These are phyloP conservation scores for Linepithema humile DNA, from an alignment of 1,140 invertebrate genomes.

Conservation along the genomic window DNA sequence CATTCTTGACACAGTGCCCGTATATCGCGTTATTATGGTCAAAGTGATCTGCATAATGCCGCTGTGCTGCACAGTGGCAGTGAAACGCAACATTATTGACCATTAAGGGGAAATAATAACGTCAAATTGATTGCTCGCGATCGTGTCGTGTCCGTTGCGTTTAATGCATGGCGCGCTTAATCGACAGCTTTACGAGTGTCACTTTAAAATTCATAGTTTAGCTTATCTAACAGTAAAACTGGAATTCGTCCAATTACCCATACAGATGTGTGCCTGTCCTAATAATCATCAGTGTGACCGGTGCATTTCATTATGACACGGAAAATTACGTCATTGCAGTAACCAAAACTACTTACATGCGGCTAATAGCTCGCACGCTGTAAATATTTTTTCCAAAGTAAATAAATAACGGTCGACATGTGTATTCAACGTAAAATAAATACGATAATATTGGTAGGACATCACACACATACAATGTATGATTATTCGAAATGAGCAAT, in stretches of 20 bases:
- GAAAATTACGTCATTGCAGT: constrained; percentile 18
- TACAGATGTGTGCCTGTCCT: constrained; percentile 10
- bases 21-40: not conserved
- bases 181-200: constrained; percentile 9
- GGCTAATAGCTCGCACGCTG: constrained; percentile 7
- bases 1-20: not conserved
- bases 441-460: too few species aligned
- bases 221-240: constrained; percentile 30
- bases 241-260: constrained; percentile 8
- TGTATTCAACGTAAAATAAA: too few species aligned
- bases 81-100: constrained; percentile 1
- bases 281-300: not conserved
- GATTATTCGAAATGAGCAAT: too few species aligned
- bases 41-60: not conserved
- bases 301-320: not conserved
- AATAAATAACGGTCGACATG: too few species aligned
- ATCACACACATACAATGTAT: too few species aligned
- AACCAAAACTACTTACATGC: not conserved
- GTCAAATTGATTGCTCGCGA: not conserved
- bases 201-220: not conserved
- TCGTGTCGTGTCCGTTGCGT: not conserved
- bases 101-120: not conserved
- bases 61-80: not conserved
- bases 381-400: not conserved
- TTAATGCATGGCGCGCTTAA: not conserved